Evolutionary conservation across 2,888 invertebrate species (phyloP), one percentile per base, ranked within the genome.

Genomic region (Hirtodrosophila alboralis): DNA sequence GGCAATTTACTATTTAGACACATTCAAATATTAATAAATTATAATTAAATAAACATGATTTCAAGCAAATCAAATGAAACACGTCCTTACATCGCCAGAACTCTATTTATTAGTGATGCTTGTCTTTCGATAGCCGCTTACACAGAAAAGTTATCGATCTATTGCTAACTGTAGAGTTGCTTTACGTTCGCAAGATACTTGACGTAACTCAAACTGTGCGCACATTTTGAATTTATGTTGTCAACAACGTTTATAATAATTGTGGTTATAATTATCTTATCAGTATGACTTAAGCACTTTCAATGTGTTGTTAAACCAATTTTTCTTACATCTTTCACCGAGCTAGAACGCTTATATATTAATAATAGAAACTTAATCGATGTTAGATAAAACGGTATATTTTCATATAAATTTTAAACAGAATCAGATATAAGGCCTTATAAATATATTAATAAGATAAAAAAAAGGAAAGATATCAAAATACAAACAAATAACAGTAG

Each of bases 31-130:
- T 7, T 40, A n/a, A 0, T 8, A 21, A 12, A 12, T 10, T 37
- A 38, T 10, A 28, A 54, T 34, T 27, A 6, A 53, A 41, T 52
- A 54, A 37, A 16, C 7, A 14, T 14, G n/a, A 1, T 38, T 40
- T 37, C 27, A 33, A n/a, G 27, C 21, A 30, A 64, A 60, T 33
- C 40, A 52, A 64, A 30, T 44, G 30, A 47, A 34, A 52, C 41
- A 57, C 71, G 48, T 75, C 34, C 75, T 72, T 72, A 75, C 71
- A 59, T 70, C 18, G 71, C 30, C 56, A 75, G 59, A 71, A 70
- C 48, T 59, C 38, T 74, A 69, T 30, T 34, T 44, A 2, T 49
- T 60, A 54, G 68, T 60, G 66, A 18, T 47, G 40, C 0, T 2
- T 33, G 2, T 5, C 14, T 13, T 1, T 38, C 61, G 61, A 66